A percentile compares a stretch with the other conserved stretches of the same genome.
Evolutionary conservation across 2,888 invertebrate species (phyloP).

Genomic region (Maniola hyperantus): DNA sequence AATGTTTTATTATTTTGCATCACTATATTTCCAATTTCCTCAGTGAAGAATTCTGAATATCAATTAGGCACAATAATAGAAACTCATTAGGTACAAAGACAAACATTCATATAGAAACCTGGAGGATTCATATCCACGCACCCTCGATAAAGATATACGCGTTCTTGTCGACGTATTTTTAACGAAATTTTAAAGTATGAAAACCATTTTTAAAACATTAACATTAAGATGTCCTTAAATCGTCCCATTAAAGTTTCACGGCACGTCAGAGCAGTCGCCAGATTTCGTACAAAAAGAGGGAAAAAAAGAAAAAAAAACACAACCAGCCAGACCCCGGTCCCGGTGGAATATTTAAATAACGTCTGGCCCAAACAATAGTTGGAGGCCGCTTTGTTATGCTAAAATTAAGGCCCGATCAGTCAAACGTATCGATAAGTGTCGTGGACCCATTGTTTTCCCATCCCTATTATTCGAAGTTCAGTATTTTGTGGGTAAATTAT

Average conservation of each 20-base stretch:
- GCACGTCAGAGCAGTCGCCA: conserved; percentile 51
- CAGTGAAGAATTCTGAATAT: background rate
- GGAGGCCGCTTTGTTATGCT: conserved; percentile 71
- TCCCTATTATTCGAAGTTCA: conserved; percentile 40
- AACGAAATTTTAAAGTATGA: background rate
- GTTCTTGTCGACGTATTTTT: background rate
- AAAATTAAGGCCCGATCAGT: conserved; percentile 61
- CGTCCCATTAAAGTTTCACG: conserved; percentile 44
- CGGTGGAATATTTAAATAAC: conserved; percentile 74
- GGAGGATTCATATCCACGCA: too few species aligned
- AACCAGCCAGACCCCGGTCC: conserved; percentile 54
- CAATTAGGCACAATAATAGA: background rate
- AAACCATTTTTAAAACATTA: background rate
- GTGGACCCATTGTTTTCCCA: conserved; percentile 42
- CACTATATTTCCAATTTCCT: too few species aligned
- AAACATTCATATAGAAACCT: background rate
- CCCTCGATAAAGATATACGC: too few species aligned
- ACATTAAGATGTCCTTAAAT: conserved; percentile 8
- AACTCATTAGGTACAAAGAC: background rate
- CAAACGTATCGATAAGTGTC: conserved; percentile 47
- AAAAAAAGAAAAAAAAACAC: conserved; percentile 49
- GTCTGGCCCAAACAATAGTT: conserved; percentile 75
- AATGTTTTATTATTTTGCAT: too few species aligned
- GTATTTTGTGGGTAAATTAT: conserved; percentile 33
- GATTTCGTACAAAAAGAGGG: conserved; percentile 55